Percentiles rank a stretch among this genome's conserved stretches.
Evolutionary conservation across 2,113 vertebrate species (phyloP).

Genomic region (Xenopus laevis): DNA sequence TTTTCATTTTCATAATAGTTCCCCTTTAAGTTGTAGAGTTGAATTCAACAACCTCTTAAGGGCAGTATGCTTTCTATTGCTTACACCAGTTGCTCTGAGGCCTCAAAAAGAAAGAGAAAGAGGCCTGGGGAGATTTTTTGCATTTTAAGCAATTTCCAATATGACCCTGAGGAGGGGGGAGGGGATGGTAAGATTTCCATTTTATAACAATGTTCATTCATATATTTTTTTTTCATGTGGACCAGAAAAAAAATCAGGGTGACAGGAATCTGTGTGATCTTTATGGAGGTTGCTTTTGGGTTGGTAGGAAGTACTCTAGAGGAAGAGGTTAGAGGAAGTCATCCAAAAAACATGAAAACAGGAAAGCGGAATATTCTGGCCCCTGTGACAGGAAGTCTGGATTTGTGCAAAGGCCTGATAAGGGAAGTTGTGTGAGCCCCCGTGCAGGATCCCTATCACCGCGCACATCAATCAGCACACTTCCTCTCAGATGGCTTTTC

Average conservation of each 20-base stretch:
- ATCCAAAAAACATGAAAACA: slow-evolving; percentile 75
- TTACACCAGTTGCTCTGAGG: too few species aligned
- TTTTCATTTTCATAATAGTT: too few species aligned
- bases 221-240: slow-evolving; percentile 61
- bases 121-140: too few species aligned
- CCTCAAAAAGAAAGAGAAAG: too few species aligned
- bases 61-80: too few species aligned
- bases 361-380: slow-evolving; percentile 65
- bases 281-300: slow-evolving; percentile 58
- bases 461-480: slow-evolving; percentile 58
- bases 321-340: slow-evolving; percentile 66
- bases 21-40: too few species aligned
- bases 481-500: slow-evolving; percentile 64
- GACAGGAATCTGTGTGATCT: slow-evolving; percentile 55
- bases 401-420: slow-evolving; percentile 68
- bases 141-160: too few species aligned
- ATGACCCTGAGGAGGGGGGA: too few species aligned
- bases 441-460: slow-evolving; percentile 57
- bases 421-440: slow-evolving; percentile 55
- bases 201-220: slow-evolving; percentile 61
- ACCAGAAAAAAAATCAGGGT: slow-evolving; percentile 65
- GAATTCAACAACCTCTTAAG: too few species aligned
- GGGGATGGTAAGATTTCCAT: too few species aligned
- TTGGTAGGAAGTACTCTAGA: slow-evolving; percentile 63
- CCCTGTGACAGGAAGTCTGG: slow-evolving; percentile 68